phyloP scores from a whole-genome alignment of 2,888 invertebrate genomes.

The Synanthedon formicaeformis region DNA sequence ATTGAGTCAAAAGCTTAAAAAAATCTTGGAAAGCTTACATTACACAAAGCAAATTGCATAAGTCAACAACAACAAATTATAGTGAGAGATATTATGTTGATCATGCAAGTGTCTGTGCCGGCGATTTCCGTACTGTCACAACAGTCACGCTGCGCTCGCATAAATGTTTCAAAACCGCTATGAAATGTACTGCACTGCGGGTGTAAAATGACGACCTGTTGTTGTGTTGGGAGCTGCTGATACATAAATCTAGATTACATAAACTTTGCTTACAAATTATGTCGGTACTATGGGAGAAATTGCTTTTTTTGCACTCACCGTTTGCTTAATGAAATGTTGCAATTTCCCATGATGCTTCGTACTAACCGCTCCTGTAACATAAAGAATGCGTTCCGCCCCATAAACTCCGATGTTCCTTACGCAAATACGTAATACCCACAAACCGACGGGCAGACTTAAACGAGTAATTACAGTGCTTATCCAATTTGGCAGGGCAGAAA shows the following conservation, averaged over 20 bases:
- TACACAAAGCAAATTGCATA: no score
- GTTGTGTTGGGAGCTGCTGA: no score
- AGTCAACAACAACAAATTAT: no score
- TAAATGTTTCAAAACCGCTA: not conserved
- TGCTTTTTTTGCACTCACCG: not conserved
- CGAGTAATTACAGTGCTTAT: constrained; percentile 67
- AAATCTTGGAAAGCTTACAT: no score
- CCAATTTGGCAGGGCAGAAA: constrained; percentile 67
- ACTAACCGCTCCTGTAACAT: not conserved
- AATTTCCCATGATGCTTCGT: not conserved
- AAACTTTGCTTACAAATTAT: no score
- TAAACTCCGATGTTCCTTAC: constrained; percentile 39
- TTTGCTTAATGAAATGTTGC: not conserved
- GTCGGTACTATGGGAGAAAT: not conserved
- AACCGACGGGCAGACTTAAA: constrained; percentile 36
- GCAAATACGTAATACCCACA: constrained; percentile 38
- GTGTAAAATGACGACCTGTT: not conserved
- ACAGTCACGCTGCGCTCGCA: not conserved
- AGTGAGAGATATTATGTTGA: no score
- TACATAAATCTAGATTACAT: no score
- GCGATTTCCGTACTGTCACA: no score
- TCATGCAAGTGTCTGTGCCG: no score
- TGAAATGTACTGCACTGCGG: not conserved
- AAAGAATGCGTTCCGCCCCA: constrained; percentile 28
- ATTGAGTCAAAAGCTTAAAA: no score